Base-by-base conservation (phyloP, 2,797 vertebrate species). In the Diplodus sargus region DNA sequence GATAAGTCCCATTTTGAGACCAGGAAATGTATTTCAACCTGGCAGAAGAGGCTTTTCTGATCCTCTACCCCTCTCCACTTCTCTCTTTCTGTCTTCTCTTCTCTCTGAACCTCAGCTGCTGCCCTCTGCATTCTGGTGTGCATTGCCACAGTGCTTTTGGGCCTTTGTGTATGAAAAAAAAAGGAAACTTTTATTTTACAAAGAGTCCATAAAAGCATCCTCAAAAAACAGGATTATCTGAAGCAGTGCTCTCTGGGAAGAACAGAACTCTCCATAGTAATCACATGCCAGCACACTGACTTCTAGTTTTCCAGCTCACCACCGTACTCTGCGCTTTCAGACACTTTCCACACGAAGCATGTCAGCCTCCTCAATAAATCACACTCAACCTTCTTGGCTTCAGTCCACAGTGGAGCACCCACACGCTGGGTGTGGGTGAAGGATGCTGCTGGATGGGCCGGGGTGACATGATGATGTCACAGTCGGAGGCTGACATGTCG, bases 1-100 rank as follows among this genome's bases (percentile, higher is more conserved):
- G 97, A 99, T 99, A 98, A 99, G 98, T 99, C 96, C 97, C 97
- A 98, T 99, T 99, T 98, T 97, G 95, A 97, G 95, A 90, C 89
- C 91, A 91, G 91, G 91, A 91, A 76, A 87, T 90, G 85, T 89
- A 87, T 85, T 90, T 87, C 66, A 84, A 86, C 91, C 91, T 91
- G 88, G 90, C 65, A 82, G 87, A 91, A 92, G 91, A 92, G 91
- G 89, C 90, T 87, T 76, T 81, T 87, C 85, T 90, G 85, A 86
- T 84, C 82, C 61, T 88, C 66, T 85, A 47, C 70, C 20, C 49
- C 63, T 82, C 69, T 89, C 66, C 67, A 75, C 74, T 68, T 84
- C 75, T 90, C 76, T 88, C 78, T 90, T 53, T 84, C 89, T 89
- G 72, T 89, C 84, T 34, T 91, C 92, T 95, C 76, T 95, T 94